Percentiles rank a stretch among this genome's conserved stretches.
Evolutionary conservation across 2,113 vertebrate species (phyloP).

Genomic region (Rattus rattus): DNA sequence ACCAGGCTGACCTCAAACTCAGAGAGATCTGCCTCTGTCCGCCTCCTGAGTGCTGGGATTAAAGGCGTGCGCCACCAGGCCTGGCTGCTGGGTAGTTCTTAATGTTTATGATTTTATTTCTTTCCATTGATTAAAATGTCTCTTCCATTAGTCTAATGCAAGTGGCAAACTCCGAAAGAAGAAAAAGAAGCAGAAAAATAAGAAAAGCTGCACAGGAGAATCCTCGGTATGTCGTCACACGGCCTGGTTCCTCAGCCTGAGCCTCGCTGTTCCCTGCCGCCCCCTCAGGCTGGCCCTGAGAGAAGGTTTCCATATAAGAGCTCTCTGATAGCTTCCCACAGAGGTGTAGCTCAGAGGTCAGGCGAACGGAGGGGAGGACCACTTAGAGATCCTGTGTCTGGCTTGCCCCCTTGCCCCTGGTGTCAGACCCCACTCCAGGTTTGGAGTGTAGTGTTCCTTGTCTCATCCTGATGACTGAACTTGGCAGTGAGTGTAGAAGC

Average conservation of each 20-base stretch:
- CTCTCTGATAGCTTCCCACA: not conserved
- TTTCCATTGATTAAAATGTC: not conserved
- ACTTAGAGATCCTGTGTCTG: not conserved
- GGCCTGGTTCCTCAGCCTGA: no score
- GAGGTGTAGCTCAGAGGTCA: not conserved
- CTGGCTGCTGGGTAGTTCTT: not conserved
- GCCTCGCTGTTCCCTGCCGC: not conserved
- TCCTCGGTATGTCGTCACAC: conserved; percentile 84
- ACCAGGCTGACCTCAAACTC: not conserved
- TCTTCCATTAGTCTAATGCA: conserved; percentile 77
- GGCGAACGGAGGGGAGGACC: not conserved
- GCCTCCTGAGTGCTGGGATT: not conserved
- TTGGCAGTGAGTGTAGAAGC: no score
- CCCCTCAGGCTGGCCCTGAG: not conserved
- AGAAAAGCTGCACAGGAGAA: conserved; percentile 84
- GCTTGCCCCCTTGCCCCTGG: not conserved
- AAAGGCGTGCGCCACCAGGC: not conserved
- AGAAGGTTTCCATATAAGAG: not conserved
- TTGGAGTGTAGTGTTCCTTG: no score
- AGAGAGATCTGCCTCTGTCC: not conserved
- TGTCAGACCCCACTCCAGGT: not conserved
- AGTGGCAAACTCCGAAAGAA: conserved; percentile 92
- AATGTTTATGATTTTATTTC: not conserved
- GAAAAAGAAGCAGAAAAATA: conserved; percentile 94
- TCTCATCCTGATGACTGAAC: rapidly evolving